These are phyloP conservation scores for Chaetogeoica ovagalla DNA, from an alignment of 2,888 invertebrate genomes.

Conservation along the genomic window DNA sequence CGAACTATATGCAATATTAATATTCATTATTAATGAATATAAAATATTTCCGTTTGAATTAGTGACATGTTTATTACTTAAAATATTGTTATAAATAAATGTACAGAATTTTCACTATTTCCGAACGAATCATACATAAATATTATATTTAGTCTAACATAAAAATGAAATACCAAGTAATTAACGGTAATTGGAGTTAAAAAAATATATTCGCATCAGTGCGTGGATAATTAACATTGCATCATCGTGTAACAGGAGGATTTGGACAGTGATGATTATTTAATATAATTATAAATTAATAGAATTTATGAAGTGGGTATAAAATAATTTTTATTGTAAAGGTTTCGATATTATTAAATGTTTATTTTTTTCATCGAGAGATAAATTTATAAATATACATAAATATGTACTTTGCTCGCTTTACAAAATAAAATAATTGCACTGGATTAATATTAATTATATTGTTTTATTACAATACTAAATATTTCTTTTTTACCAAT, in stretches of 20 bases:
- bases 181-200: neutral
- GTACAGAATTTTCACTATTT: neutral
- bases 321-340: neutral
- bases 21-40: too few relatives aligned
- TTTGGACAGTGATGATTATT: neutral
- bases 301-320: neutral
- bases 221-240: neutral
- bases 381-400: too few relatives aligned
- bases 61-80: too few relatives aligned
- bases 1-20: too few relatives aligned
- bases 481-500: too few relatives aligned
- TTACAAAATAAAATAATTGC: neutral
- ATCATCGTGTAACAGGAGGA: neutral
- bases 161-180: neutral
- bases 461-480: too few relatives aligned
- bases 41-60: too few relatives aligned
- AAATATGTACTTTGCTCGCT: neutral
- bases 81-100: neutral
- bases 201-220: neutral
- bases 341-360: neutral
- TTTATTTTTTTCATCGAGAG: neutral
- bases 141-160: neutral
- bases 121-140: neutral
- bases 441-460: too few relatives aligned
- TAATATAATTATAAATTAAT: neutral